phyloP scores from a whole-genome alignment of 2,888 invertebrate genomes.

The Spatulosminthurus flaviceps region DNA sequence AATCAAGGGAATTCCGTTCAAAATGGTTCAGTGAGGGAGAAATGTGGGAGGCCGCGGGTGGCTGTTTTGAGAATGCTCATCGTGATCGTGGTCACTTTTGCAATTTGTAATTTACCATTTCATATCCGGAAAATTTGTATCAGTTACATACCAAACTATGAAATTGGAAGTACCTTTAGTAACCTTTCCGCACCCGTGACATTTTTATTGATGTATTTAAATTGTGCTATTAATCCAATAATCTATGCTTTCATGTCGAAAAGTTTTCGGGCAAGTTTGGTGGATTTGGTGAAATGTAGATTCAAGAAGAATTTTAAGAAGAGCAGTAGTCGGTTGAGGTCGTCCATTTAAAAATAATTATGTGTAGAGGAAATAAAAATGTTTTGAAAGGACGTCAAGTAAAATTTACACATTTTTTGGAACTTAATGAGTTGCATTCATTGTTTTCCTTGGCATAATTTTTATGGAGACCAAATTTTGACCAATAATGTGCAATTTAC shows the following conservation, averaged over 20 bases:
- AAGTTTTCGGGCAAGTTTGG: neutral
- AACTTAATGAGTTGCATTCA: too few relatives aligned
- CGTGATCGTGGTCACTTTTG: neutral
- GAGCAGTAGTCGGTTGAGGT: neutral
- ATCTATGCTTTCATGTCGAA: neutral
- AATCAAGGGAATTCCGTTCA: too few relatives aligned
- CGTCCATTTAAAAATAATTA: too few relatives aligned
- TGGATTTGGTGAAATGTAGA: neutral
- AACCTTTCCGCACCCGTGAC: neutral
- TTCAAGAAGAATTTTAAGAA: neutral
- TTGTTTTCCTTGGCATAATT: too few relatives aligned
- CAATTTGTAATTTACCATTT: neutral
- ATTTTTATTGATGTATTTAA: neutral
- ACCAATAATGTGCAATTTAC: too few relatives aligned
- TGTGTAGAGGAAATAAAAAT: too few relatives aligned
- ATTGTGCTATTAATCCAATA: slow-evolving; percentile 3
- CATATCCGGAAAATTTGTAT: neutral
- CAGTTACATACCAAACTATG: neutral
- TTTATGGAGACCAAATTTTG: too few relatives aligned
- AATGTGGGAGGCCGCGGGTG: neutral
- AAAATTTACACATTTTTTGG: too few relatives aligned
- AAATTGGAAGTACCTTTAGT: neutral
- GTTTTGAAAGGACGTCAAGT: too few relatives aligned
- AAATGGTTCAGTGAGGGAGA: too few relatives aligned
- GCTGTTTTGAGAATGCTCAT: neutral